These are phyloP conservation scores for Caenorhabditis remanei DNA, from an alignment of 1,140 invertebrate species.

Conservation along the genomic window DNA sequence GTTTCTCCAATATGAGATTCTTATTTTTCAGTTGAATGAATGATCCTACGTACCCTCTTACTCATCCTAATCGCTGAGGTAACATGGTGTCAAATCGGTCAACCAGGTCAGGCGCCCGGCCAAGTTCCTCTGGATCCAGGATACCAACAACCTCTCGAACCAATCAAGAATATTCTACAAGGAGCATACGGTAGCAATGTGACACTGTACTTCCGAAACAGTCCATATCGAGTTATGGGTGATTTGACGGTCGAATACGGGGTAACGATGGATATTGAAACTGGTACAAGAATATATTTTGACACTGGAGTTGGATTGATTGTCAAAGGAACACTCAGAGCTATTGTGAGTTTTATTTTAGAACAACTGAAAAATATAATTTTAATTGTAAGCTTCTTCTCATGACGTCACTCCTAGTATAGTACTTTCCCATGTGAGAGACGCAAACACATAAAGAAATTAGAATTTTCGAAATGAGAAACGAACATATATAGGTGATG, in stretches of 20 bases:
- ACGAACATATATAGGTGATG: neutral
- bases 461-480: neutral
- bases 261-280: conserved; percentile 73
- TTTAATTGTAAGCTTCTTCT: no score
- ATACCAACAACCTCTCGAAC: conserved; percentile 69
- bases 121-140: conserved; percentile 41
- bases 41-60: conserved; percentile 45
- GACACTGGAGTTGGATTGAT: conserved; percentile 77
- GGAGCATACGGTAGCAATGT: conserved; percentile 74
- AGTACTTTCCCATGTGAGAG: neutral
- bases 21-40: conserved; percentile 32
- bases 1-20: neutral
- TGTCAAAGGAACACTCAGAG: conserved; percentile 73
- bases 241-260: conserved; percentile 60
- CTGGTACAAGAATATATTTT: conserved; percentile 77
- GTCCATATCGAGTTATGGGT: conserved; percentile 71
- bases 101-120: conserved; percentile 26
- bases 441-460: neutral
- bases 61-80: conserved; percentile 4
- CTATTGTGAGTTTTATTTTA: conserved; percentile 70
- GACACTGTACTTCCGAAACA: conserved; percentile 77
- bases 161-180: conserved; percentile 73
- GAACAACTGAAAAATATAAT: neutral
- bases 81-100: conserved; percentile 38
- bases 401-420: no score